Evolutionary conservation across 2,797 vertebrate species (phyloP), one percentile per base, ranked within the genome.

Genomic region (Meda fulgida): DNA sequence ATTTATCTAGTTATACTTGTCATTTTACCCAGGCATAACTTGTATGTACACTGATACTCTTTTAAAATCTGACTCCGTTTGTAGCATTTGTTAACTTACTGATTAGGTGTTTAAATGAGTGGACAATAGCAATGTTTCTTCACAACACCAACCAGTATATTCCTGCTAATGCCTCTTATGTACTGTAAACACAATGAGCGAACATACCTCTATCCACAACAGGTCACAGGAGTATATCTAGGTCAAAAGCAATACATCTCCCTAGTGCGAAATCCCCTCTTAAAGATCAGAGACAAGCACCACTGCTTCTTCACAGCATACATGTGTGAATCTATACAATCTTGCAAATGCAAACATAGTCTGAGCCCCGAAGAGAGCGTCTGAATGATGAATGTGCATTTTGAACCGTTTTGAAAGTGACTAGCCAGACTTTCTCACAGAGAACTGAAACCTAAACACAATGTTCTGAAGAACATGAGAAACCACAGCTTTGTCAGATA

Each of bases 401-500:
- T 48, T 77, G 29, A 72, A 70, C 63, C 3, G 14, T 58, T 84
- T 67, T 77, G 83, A 84, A 43, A 79, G 26, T 26, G 72, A 40
- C 29, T 38, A 81, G 70, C n/a, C 60, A 86, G 48, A 55, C 86
- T 87, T 40, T 80, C 21, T 79, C 43, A 69, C 69, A 82, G 76
- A 63, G 88, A 88, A 89, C 83, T 80, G 88, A 89, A 89, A 90
- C 87, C 76, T 80, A 53, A 87, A 82, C 78, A 63, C 85, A 82
- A 77, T 84, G 60, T 85, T 90, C 89, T 88, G 46, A 85, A 90
- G 89, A 92, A 85, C 84, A 84, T 90, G 87, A 85, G 81, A 94
- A 94, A 93, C 93, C 93, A 91, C 93, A 94, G 34, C 85, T 89
- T 84, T 90, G 89, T 89, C 89, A 90, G 75, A 84, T 88, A 92